Percentiles rank a stretch among this genome's conserved stretches.
Conservation (phyloP, 2,113 vertebrate species). For the Irena cyanogastra region DNA sequence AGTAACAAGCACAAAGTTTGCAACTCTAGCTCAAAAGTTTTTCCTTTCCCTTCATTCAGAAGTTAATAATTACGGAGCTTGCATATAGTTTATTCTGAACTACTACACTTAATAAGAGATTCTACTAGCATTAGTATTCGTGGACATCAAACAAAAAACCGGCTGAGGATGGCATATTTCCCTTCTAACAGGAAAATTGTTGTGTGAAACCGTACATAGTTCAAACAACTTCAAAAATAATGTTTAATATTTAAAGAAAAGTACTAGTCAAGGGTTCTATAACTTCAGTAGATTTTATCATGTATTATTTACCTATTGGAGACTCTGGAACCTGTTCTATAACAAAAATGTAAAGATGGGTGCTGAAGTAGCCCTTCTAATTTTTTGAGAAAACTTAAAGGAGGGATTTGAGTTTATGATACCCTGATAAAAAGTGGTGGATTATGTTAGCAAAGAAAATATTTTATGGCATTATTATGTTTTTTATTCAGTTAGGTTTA, state of each 20-base stretch:
- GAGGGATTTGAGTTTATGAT: background rate
- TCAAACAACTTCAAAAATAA: constrained; percentile 71
- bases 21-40: background rate
- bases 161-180: constrained; percentile 63
- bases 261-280: constrained; percentile 59
- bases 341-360: constrained; percentile 56
- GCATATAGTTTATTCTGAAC: constrained; percentile 18
- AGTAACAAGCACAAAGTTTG: background rate
- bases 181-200: constrained; percentile 67
- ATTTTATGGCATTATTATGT: background rate
- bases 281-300: constrained; percentile 66
- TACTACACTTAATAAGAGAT: constrained; percentile 21
- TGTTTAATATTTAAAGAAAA: constrained; percentile 78
- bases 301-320: constrained; percentile 67
- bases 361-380: constrained; percentile 31
- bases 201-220: constrained; percentile 52
- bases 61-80: constrained; percentile 29
- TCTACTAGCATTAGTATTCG: constrained; percentile 39
- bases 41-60: background rate
- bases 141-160: constrained; percentile 65
- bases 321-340: constrained; percentile 30
- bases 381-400: background rate
- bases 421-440: background rate
- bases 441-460: background rate
- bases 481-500: background rate